Conservation (phyloP, 2,888 invertebrate genomes). For the Belgica antarctica region DNA sequence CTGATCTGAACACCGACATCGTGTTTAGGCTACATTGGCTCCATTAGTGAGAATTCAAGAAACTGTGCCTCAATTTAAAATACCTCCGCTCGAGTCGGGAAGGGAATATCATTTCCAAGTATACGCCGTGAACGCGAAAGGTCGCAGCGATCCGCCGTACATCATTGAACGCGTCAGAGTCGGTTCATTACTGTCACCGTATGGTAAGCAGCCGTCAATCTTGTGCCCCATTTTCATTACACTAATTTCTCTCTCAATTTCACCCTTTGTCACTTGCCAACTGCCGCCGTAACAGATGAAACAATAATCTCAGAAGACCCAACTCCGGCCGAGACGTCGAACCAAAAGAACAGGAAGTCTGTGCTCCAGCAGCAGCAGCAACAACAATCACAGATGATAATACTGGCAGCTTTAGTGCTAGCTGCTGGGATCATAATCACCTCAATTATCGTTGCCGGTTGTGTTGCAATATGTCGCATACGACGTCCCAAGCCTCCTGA, state of each 20-base stretch:
- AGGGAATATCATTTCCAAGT: slow-evolving; percentile 75
- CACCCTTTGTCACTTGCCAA: slow-evolving; percentile 26
- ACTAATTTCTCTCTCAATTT: slow-evolving; percentile 15
- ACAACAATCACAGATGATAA: slow-evolving; percentile 45
- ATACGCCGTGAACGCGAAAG: slow-evolving; percentile 79
- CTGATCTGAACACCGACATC: background rate
- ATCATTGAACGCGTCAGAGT: slow-evolving; percentile 60
- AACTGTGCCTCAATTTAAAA: slow-evolving; percentile 66
- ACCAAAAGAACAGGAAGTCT: slow-evolving; percentile 48
- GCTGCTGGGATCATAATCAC: slow-evolving; percentile 55
- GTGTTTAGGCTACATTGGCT: slow-evolving; percentile 57
- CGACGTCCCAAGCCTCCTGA: slow-evolving; percentile 55
- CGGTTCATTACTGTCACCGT: slow-evolving; percentile 55
- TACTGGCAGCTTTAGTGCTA: slow-evolving; percentile 56
- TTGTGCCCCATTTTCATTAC: background rate
- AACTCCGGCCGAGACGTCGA: slow-evolving; percentile 56
- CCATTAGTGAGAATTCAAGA: slow-evolving; percentile 65
- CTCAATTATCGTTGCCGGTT: slow-evolving; percentile 56
- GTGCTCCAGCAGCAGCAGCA: slow-evolving; percentile 17
- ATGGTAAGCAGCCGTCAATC: slow-evolving; percentile 55
- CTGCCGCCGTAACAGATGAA: no score
- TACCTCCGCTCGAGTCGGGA: slow-evolving; percentile 73
- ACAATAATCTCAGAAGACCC: slow-evolving; percentile 56
- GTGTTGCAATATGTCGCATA: slow-evolving; percentile 55
- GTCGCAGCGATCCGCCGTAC: slow-evolving; percentile 72